These are phyloP conservation scores for Papilio helenus DNA, from an alignment of 1,140 invertebrate species.

Conservation along the genomic window DNA sequence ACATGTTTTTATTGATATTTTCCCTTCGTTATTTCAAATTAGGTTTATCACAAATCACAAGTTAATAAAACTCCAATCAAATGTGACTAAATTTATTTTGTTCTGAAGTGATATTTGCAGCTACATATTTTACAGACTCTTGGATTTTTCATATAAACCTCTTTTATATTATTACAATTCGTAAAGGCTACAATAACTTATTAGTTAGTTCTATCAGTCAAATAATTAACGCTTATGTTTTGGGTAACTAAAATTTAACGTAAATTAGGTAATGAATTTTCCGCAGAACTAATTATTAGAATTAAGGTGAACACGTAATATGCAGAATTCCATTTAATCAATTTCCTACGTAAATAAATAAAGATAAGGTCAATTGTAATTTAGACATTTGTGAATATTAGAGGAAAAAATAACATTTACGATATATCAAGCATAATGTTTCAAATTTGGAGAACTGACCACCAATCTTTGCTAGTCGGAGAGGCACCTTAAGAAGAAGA, in stretches of 20 bases:
- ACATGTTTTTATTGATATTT: neutral
- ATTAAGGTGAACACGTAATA: too few relatives aligned
- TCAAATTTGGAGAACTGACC: too few relatives aligned
- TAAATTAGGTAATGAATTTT: neutral
- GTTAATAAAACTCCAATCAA: constrained; percentile 41
- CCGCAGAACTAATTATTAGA: too few relatives aligned
- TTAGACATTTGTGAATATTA: too few relatives aligned
- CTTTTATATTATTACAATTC: constrained; percentile 26
- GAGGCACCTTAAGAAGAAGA: too few relatives aligned
- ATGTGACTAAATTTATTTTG: constrained; percentile 77
- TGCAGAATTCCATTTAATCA: too few relatives aligned
- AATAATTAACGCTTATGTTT: neutral
- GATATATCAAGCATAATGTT: too few relatives aligned
- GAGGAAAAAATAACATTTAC: too few relatives aligned
- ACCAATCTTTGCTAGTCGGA: too few relatives aligned
- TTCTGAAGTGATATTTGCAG: constrained; percentile 66
- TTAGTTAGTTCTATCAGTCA: constrained; percentile 20
- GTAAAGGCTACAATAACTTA: constrained; percentile 24
- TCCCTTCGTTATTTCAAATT: neutral
- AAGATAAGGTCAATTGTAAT: too few relatives aligned
- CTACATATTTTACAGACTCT: constrained; percentile 53
- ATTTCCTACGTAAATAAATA: too few relatives aligned
- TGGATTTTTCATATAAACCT: constrained; percentile 46
- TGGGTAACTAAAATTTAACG: neutral
- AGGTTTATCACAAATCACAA: constrained; percentile 23